Base-by-base conservation (phyloP, 2,888 invertebrate species). In the Cryptus armator region DNA sequence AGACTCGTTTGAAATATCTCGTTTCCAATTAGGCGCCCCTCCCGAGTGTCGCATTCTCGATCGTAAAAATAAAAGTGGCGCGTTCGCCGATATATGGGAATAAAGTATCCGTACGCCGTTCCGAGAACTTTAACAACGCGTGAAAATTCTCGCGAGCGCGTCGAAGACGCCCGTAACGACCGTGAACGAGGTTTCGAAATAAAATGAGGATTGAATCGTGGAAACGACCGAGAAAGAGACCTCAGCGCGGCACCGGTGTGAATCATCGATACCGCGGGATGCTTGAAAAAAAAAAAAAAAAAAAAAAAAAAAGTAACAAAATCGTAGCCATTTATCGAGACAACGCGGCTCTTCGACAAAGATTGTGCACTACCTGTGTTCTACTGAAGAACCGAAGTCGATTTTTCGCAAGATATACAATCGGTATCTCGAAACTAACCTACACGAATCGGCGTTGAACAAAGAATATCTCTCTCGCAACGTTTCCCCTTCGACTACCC, bases 171-270 rank as follows among this genome's bases (percentile, higher is more conserved):
- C 53, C 9, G 3, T 19, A 68, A 74, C 53, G 77, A 81, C 59
- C 66, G 68, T 67, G 67, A 71, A 72, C 56, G 72, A 72, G 67
- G 53, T 76, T 76, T 56, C 70, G 56, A 67, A 82, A 82, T 79
- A 72, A 85, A 85, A 82, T 67, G 53, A 70, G 66, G 75, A 75
- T 82, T 56, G 75, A 85, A 85, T 79, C 75, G 74, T 19, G 78
- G 44, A 76, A 85, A 71, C 48, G 43, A 43, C 44, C 66, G 68
- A 75, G 75, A 78, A 82, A 71, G 44, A 32, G 64, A 72, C 56
- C 43, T 53, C 43, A 14, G 19, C 16, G 24, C n/a, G 32, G 62
- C 44, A 29, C 48, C 37, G 19, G 48, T 59, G 75, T 67, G 71
- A 82, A 72, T 82, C 75, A 82, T 81, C 64, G 16, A 75, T 32